These are phyloP conservation scores for Bembecia ichneumoniformis DNA, from an alignment of 2,888 invertebrate genomes.

Conservation along the genomic window DNA sequence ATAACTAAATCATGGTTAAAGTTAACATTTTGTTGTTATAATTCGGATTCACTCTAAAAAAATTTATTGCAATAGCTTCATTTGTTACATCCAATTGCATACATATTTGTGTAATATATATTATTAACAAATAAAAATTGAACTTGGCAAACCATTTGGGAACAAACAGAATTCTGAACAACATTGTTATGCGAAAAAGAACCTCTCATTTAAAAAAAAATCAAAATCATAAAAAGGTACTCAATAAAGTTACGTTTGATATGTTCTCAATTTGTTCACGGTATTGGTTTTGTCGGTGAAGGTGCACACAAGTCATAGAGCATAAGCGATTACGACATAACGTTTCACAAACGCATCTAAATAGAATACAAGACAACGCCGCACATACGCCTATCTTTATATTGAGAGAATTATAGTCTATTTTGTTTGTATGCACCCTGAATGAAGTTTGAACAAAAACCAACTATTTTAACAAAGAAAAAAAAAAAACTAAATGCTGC, in stretches of 20 bases:
- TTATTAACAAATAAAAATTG: slow-evolving; percentile 6
- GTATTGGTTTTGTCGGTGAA: neutral
- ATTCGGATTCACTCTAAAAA: too few relatives aligned
- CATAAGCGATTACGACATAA: too few relatives aligned
- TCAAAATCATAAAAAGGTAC: slow-evolving; percentile 22
- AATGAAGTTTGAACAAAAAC: neutral
- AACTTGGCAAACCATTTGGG: slow-evolving; percentile 35
- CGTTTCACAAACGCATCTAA: too few relatives aligned
- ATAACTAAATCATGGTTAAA: too few relatives aligned
- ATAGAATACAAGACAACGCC: too few relatives aligned
- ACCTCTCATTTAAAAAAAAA: slow-evolving; percentile 41
- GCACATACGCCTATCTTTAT: too few relatives aligned
- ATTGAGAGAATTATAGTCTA: too few relatives aligned
- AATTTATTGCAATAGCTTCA: too few relatives aligned
- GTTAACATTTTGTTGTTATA: too few relatives aligned
- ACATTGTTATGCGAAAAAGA: slow-evolving; percentile 62
- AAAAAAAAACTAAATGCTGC: slow-evolving; percentile 47
- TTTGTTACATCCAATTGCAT: too few relatives aligned
- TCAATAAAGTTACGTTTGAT: slow-evolving; percentile 45
- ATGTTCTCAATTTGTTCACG: slow-evolving; percentile 35
- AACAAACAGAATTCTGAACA: slow-evolving; percentile 59
- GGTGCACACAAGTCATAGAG: too few relatives aligned
- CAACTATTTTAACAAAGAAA: neutral
- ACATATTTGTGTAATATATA: too few relatives aligned
- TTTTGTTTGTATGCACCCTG: neutral